Evolutionary conservation across 92 coral and sea anemone species (phyloP), one percentile per base, ranked within the genome.

Genomic region (Desmophyllum pertusum): DNA sequence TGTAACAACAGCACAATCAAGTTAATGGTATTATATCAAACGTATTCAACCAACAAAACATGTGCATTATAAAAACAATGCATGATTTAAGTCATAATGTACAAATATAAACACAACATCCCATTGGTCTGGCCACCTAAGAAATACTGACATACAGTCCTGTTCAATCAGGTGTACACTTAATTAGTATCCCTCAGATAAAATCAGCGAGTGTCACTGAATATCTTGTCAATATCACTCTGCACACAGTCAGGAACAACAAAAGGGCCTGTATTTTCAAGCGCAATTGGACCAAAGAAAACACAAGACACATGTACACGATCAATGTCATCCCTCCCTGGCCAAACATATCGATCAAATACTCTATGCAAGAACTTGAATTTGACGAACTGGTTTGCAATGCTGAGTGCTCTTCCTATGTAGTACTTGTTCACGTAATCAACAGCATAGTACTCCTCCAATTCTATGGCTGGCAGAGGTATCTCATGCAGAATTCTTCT

Each of bases 361-460:
- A 75, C 90, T 52, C 84, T 25, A 68, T 86, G 88, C 29, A 90
- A 76, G 77, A 86, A 76, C 78, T 88, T 83, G 69, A 88, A 88
- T 52, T 77, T 90, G 50, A 89, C 76, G 23, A 55, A 38, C 18
- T 45, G 77, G 31, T 73, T 72, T 29, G 42, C 50, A 43, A 64
- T 57, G 33, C 48, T 57, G 67, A 89, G 85, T 36, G 83, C 93
- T 68, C 88, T 73, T 64, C 89, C 91, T 14, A 87, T 84, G 71
- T 90, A 87, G 59, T 81, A 87, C 25, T 83, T 90, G 40, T 36
- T 38, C 33, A 43, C 72, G 41, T 83, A 90, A 17, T 83, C 88
- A 6, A 83, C 84, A 63, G 91, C 91, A 70, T 83, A 88, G 67
- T 83, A 88, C 73, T 83, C 25, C 72, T 87, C 55, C 69, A 55